Percentiles rank a stretch among this genome's conserved stretches.
Conservation (phyloP, 2,797 vertebrate species). For the Scleropages formosus region DNA sequence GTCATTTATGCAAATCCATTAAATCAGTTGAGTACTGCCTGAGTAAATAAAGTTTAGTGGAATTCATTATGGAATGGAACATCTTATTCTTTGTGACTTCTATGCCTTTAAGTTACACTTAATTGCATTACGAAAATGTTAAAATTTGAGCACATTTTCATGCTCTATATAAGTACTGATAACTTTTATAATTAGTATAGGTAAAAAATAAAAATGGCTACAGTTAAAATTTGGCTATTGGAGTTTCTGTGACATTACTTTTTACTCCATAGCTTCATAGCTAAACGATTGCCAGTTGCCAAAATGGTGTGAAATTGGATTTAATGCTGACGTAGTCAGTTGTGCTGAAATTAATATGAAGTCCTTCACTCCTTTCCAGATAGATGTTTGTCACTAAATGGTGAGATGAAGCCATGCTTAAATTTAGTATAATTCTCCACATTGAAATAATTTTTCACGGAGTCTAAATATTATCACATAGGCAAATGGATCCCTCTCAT, state of each 20-base stretch:
- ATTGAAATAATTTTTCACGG: conserved; percentile 41
- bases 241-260: conserved; percentile 22
- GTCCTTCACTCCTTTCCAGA: conserved; percentile 50
- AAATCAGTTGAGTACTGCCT: no score
- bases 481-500: conserved; percentile 47
- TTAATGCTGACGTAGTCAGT: conserved; percentile 43
- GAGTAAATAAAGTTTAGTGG: no score
- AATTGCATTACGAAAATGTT: no score
- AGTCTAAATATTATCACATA: conserved; percentile 33
- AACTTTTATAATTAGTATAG: conserved; percentile 9
- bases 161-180: background rate
- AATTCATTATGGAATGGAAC: no score
- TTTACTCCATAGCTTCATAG: conserved; percentile 28
- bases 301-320: conserved; percentile 48
- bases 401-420: conserved; percentile 38
- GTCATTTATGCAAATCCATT: no score
- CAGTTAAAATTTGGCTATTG: conserved; percentile 3
- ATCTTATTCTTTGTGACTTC: no score
- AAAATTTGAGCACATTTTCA: background rate
- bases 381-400: conserved; percentile 45
- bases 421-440: conserved; percentile 45
- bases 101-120: no score
- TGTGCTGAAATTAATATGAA: conserved; percentile 43
- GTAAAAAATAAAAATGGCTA: conserved; percentile 18
- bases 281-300: conserved; percentile 43